phyloP scores from a whole-genome alignment of 1,140 invertebrate genomes.

The Drosophila sucinea region DNA sequence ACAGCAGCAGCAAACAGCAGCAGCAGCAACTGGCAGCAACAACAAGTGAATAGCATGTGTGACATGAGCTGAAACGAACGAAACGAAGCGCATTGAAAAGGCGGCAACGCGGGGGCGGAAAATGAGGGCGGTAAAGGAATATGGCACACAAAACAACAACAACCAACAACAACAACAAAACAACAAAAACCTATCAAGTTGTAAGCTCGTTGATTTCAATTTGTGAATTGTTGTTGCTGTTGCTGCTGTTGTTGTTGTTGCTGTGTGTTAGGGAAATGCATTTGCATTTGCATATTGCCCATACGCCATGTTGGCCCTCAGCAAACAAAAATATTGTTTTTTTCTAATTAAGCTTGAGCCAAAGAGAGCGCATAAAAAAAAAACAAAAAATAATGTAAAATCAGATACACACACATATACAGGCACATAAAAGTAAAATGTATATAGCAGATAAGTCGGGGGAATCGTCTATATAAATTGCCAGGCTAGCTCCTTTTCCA shows the following conservation, averaged over 20 bases:
- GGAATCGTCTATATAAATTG: conserved; percentile 53
- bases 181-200: conserved; percentile 69
- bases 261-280: conserved; percentile 52
- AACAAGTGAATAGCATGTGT: conserved; percentile 65
- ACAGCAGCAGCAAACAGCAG: conserved; percentile 47
- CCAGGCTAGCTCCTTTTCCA: conserved; percentile 32
- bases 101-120: not conserved
- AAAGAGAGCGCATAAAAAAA: conserved; percentile 42
- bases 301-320: conserved; percentile 52
- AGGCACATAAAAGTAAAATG: not conserved
- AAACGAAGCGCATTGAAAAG: conserved; percentile 14
- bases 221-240: conserved; percentile 63
- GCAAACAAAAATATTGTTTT: conserved; percentile 30
- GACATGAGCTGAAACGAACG: conserved; percentile 63
- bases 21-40: conserved; percentile 33
- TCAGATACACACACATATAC: not conserved
- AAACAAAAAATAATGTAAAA: conserved; percentile 16
- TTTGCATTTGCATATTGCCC: conserved; percentile 73
- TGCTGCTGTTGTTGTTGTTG: conserved; percentile 20
- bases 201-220: conserved; percentile 80
- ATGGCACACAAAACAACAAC: conserved; percentile 48
- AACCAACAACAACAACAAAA: not conserved
- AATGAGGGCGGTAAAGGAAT: conserved; percentile 18
- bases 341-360: conserved; percentile 73
- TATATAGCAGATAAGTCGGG: conserved; percentile 36